phyloP scores from a whole-genome alignment of 2,797 vertebrate genomes.

The Protonibea diacanthus region DNA sequence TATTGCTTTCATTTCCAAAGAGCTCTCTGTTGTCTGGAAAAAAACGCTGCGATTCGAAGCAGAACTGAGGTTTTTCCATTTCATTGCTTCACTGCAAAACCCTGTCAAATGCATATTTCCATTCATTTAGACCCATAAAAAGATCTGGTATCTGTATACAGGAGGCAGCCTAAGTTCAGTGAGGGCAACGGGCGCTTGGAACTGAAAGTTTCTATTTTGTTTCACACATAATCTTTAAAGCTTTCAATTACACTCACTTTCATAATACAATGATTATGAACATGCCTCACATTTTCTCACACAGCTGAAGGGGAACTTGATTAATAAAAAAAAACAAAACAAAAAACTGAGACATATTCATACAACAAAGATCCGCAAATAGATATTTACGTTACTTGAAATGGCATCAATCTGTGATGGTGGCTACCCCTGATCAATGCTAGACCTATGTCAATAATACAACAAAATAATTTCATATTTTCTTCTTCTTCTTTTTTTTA shows the following conservation, averaged over 20 bases:
- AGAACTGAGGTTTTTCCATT: slow-evolving; percentile 69
- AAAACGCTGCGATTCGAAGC: slow-evolving; percentile 42
- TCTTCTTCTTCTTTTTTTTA: slow-evolving; percentile 45
- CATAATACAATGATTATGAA: slow-evolving; percentile 74
- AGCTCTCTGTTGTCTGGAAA: slow-evolving; percentile 71
- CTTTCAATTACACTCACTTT: slow-evolving; percentile 75
- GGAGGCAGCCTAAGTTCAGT: slow-evolving; percentile 73
- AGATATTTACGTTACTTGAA: slow-evolving; percentile 70
- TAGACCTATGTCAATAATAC: slow-evolving; percentile 56
- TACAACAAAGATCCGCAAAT: slow-evolving; percentile 70
- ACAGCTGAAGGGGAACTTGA: slow-evolving; percentile 56
- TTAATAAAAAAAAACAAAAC: slow-evolving; percentile 37
- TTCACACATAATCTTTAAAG: slow-evolving; percentile 81
- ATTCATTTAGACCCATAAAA: slow-evolving; percentile 69
- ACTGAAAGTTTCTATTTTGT: slow-evolving; percentile 79
- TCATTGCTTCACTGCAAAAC: slow-evolving; percentile 71
- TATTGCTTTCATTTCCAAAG: slow-evolving; percentile 89
- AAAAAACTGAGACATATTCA: slow-evolving; percentile 47
- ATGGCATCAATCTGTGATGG: slow-evolving; percentile 69
- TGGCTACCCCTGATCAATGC: slow-evolving; percentile 59
- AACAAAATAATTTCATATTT: slow-evolving; percentile 73
- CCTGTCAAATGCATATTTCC: slow-evolving; percentile 72
- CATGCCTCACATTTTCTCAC: slow-evolving; percentile 62
- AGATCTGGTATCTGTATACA: slow-evolving; percentile 61
- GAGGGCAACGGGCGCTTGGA: slow-evolving; percentile 71